A percentile compares a stretch with the other conserved stretches of the same genome.
These are phyloP conservation scores for Eupithecia centaureata DNA, from an alignment of 2,888 invertebrate species.

Conservation along the genomic window DNA sequence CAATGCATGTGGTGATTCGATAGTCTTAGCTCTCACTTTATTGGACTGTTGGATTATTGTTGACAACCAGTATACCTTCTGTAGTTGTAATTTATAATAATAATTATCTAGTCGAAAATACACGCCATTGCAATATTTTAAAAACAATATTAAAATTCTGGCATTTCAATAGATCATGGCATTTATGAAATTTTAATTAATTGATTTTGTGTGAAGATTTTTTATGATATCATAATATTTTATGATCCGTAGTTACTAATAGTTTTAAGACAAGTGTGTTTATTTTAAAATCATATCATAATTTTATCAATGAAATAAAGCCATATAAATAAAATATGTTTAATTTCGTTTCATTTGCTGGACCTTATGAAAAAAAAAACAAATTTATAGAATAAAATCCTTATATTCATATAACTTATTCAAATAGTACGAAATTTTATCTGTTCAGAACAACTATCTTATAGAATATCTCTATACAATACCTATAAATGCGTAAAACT, in stretches of 20 bases:
- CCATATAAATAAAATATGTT: constrained; percentile 37
- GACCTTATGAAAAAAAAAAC: constrained; percentile 37
- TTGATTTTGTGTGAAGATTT: constrained; percentile 30
- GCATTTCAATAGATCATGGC: constrained; percentile 51
- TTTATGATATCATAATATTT: constrained; percentile 51
- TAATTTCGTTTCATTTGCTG: constrained; percentile 18
- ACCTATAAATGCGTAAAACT: constrained; percentile 63
- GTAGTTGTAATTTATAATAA: constrained; percentile 71
- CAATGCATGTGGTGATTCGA: constrained; percentile 9
- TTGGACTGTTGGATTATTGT: background rate
- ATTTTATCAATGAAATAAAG: constrained; percentile 58
- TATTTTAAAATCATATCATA: constrained; percentile 49
- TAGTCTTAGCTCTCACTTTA: background rate
- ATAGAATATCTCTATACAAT: constrained; percentile 65
- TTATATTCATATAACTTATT: constrained; percentile 68
- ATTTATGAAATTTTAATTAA: constrained; percentile 59
- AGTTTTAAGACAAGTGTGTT: constrained; percentile 60
- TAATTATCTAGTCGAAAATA: constrained; percentile 82
- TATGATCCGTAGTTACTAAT: constrained; percentile 65
- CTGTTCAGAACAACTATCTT: constrained; percentile 65
- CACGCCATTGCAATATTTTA: constrained; percentile 82
- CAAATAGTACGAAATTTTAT: constrained; percentile 64
- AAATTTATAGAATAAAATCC: constrained; percentile 55
- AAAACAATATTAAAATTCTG: constrained; percentile 52
- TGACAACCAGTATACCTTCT: constrained; percentile 54